Conservation (phyloP, 2,797 vertebrate genomes). For the Helostoma temminkii region DNA sequence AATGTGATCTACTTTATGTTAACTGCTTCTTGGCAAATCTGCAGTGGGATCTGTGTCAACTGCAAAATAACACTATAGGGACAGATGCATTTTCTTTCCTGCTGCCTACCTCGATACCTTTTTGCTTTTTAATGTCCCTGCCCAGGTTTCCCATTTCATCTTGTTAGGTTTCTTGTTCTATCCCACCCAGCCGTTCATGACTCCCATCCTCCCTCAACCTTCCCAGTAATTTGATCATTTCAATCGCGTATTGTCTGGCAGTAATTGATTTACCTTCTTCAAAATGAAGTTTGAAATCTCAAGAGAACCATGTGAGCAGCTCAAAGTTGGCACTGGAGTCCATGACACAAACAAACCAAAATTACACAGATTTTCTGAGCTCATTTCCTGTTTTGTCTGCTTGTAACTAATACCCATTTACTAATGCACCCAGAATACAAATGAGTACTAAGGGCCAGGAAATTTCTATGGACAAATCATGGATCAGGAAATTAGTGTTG, state of each 20-base stretch:
- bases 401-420: conserved; percentile 28
- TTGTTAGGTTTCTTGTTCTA: conserved; percentile 26
- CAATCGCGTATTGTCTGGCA: conserved; percentile 59
- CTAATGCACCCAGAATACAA: conserved; percentile 32
- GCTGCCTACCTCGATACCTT: conserved; percentile 4
- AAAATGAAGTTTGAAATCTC: conserved; percentile 66
- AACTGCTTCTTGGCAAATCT: background rate
- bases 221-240: conserved; percentile 68
- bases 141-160: conserved; percentile 28
- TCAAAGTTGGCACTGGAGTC: conserved; percentile 22
- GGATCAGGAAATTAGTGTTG: conserved; percentile 55
- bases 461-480: conserved; percentile 32
- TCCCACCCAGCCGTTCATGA: conserved; percentile 35
- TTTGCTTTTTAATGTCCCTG: conserved; percentile 15
- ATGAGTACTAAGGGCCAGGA: conserved; percentile 28
- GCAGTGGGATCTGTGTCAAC: background rate
- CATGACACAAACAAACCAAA: conserved; percentile 11
- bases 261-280: conserved; percentile 71
- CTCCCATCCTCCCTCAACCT: conserved; percentile 42
- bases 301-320: conserved; percentile 44
- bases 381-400: conserved; percentile 46
- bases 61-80: background rate
- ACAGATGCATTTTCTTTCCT: background rate
- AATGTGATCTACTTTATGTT: background rate
- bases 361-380: conserved; percentile 20